Conservation (phyloP, 2,797 vertebrate genomes). For the Myioborus melanocephalus region DNA sequence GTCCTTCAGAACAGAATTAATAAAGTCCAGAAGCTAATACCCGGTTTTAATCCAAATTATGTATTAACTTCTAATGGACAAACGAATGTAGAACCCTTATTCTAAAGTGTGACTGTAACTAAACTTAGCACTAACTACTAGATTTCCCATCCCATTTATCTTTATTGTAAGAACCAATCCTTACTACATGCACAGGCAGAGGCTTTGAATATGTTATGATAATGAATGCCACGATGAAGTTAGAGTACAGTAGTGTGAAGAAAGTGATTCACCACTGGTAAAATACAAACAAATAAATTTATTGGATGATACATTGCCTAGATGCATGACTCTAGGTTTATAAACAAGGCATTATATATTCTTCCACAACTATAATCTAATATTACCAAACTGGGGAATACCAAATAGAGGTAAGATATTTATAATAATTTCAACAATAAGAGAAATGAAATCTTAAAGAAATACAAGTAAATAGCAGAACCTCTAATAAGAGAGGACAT, state of each 20-base stretch:
- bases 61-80: neutral
- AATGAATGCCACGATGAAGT: slow-evolving; percentile 54
- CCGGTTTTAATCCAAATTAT: neutral
- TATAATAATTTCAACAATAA: slow-evolving; percentile 46
- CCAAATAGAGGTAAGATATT: slow-evolving; percentile 48
- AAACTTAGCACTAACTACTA: neutral
- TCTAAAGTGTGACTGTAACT: neutral
- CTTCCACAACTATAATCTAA: slow-evolving; percentile 51
- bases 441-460: slow-evolving; percentile 19
- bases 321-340: slow-evolving; percentile 43
- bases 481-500: neutral
- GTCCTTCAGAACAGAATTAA: neutral
- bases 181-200: slow-evolving; percentile 29
- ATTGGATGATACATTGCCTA: slow-evolving; percentile 62
- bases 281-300: slow-evolving; percentile 25
- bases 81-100: neutral
- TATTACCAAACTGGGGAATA: slow-evolving; percentile 44
- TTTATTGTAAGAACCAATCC: slow-evolving; percentile 28
- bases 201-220: slow-evolving; percentile 58
- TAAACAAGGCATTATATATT: slow-evolving; percentile 56
- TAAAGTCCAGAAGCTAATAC: neutral
- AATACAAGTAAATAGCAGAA: neutral
- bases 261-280: slow-evolving; percentile 66
- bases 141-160: slow-evolving; percentile 42
- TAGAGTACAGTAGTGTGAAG: slow-evolving; percentile 63